These are phyloP conservation scores for Narcine bancroftii DNA, from an alignment of 2,113 vertebrate species.

Conservation along the genomic window DNA sequence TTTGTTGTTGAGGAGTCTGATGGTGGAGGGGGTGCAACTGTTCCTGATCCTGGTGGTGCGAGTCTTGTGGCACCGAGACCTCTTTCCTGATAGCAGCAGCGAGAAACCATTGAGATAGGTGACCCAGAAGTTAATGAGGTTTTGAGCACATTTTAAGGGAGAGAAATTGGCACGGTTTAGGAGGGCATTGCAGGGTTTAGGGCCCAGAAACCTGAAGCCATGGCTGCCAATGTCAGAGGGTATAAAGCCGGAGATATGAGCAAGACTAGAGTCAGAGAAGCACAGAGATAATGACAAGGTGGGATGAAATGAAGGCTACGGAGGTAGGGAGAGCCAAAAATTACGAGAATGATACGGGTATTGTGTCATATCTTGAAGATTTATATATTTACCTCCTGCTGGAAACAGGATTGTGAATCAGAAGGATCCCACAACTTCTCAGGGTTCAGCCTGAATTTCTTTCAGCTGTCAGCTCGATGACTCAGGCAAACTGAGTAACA, in stretches of 20 bases:
- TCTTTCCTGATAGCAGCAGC: too few species aligned
- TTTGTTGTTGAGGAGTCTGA: too few species aligned
- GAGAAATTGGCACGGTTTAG: background rate
- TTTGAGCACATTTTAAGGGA: background rate
- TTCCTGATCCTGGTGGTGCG: too few species aligned
- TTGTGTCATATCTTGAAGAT: too few species aligned
- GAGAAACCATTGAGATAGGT: background rate
- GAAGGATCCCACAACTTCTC: too few species aligned
- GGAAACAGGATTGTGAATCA: background rate
- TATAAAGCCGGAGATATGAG: background rate
- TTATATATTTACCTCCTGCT: background rate
- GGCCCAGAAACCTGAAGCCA: background rate
- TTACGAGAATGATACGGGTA: too few species aligned
- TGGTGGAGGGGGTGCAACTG: too few species aligned
- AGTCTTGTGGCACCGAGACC: too few species aligned
- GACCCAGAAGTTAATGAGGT: background rate
- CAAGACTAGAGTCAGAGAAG: background rate
- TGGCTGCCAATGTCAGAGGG: background rate
- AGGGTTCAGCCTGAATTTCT: background rate
- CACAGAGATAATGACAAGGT: background rate
- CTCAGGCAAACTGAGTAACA: conserved; percentile 5
- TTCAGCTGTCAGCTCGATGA: background rate
- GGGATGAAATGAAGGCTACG: background rate
- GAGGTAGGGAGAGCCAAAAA: too few species aligned
- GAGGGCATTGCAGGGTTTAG: background rate